Percentiles rank a stretch among this genome's conserved stretches.
These are phyloP conservation scores for Ptiloglossa arizonensis DNA, from an alignment of 1,140 invertebrate species.

Conservation along the genomic window DNA sequence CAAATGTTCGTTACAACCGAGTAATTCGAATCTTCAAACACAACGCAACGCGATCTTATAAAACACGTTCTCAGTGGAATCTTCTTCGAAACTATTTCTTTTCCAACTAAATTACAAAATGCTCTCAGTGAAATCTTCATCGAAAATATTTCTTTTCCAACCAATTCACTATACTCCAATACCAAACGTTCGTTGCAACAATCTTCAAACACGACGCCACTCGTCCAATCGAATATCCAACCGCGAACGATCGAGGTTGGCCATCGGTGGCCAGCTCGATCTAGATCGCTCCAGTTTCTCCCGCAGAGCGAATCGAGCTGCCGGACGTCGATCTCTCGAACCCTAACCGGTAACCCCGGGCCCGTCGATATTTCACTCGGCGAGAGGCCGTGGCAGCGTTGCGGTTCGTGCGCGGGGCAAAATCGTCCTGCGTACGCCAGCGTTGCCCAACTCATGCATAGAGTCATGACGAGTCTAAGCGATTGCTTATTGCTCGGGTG, in stretches of 20 bases:
- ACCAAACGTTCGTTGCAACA: too few species aligned
- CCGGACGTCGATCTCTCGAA: slow-evolving; percentile 15
- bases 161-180: too few species aligned
- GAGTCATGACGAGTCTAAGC: slow-evolving; percentile 69
- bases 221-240: not conserved
- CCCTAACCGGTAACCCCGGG: slow-evolving; percentile 38
- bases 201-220: not conserved
- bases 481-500: slow-evolving; percentile 70
- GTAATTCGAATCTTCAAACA: too few species aligned
- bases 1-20: too few species aligned
- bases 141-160: not conserved
- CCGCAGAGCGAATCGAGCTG: slow-evolving; percentile 15
- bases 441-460: slow-evolving; percentile 71
- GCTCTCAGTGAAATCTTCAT: too few species aligned
- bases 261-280: not conserved
- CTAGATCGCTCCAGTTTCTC: slow-evolving; percentile 31
- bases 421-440: slow-evolving; percentile 48
- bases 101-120: too few species aligned
- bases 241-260: not conserved
- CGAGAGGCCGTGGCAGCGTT: slow-evolving; percentile 34
- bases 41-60: too few species aligned
- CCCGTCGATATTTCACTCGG: slow-evolving; percentile 64
- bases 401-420: slow-evolving; percentile 29
- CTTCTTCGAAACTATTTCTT: too few species aligned
- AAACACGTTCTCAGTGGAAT: too few species aligned